These are phyloP conservation scores for Aldrovandia affinis DNA, from an alignment of 2,797 vertebrate genomes.

Conservation along the genomic window DNA sequence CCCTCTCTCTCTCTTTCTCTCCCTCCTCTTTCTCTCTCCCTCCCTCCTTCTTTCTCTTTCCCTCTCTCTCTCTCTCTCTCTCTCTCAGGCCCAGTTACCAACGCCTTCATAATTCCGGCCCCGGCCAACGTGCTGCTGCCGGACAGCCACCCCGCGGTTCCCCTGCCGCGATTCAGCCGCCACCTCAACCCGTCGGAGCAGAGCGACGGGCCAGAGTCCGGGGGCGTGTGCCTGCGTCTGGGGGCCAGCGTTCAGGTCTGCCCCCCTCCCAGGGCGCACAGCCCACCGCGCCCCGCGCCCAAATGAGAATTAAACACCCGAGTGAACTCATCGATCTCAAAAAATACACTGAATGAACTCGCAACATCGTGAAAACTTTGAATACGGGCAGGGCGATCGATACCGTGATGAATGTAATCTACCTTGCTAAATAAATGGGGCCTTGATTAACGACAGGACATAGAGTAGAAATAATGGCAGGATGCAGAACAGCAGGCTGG, in stretches of 20 bases:
- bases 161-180: constrained; percentile 86
- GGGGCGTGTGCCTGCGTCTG: constrained; percentile 80
- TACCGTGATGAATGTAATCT: constrained; percentile 7
- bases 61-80: neutral
- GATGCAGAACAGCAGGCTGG: neutral
- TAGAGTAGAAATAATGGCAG: neutral
- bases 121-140: constrained; percentile 88
- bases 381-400: constrained; percentile 1
- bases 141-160: constrained; percentile 81
- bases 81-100: constrained; percentile 79
- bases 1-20: neutral
- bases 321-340: neutral
- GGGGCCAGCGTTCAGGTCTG: constrained; percentile 80
- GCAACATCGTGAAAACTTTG: neutral
- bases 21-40: neutral
- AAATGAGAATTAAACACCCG: neutral
- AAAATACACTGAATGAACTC: neutral
- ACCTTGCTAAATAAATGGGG: neutral
- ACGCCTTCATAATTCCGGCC: constrained; percentile 77
- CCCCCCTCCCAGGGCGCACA: neutral
- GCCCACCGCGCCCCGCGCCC: neutral
- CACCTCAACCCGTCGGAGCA: constrained; percentile 83
- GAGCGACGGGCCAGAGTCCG: constrained; percentile 64
- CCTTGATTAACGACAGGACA: neutral
- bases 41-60: neutral